These are phyloP conservation scores for Dicycla oo DNA, from an alignment of 2,888 invertebrate species.

Conservation along the genomic window DNA sequence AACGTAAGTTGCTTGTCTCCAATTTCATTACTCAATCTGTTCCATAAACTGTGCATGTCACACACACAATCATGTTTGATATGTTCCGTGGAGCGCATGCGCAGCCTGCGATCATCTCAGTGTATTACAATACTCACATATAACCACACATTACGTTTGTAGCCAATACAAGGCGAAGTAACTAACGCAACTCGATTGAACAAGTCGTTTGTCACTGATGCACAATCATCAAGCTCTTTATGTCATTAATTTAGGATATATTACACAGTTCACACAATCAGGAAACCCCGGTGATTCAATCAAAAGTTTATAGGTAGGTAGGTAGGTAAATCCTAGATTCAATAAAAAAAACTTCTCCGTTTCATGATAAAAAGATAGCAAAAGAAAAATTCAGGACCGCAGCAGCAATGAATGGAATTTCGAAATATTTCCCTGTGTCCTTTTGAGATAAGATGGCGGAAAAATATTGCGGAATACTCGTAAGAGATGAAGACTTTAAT, in stretches of 20 bases:
- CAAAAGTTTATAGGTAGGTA: not conserved
- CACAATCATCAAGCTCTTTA: not conserved
- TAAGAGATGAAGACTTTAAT: slow-evolving; percentile 25
- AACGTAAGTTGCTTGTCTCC: slow-evolving; percentile 18
- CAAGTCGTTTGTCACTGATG: slow-evolving; percentile 2
- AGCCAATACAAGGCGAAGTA: slow-evolving; percentile 10
- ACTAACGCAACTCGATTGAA: slow-evolving; percentile 1
- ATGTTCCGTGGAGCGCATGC: slow-evolving; percentile 31
- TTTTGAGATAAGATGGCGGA: slow-evolving; percentile 1
- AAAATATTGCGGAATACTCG: slow-evolving; percentile 8
- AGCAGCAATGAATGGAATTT: slow-evolving; percentile 20
- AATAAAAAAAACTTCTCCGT: slow-evolving; percentile 13
- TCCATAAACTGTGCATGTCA: slow-evolving; percentile 22
- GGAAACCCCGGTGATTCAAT: not conserved
- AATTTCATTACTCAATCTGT: slow-evolving; percentile 40
- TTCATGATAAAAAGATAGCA: slow-evolving; percentile 12
- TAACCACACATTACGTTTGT: not conserved
- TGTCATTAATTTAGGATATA: too few relatives aligned
- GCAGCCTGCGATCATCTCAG: slow-evolving; percentile 17
- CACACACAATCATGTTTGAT: slow-evolving; percentile 27
- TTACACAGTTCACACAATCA: not conserved
- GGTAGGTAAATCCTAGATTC: not conserved
- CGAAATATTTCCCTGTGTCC: slow-evolving; percentile 9
- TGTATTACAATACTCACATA: slow-evolving; percentile 29
- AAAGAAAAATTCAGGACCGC: slow-evolving; percentile 3